Percentiles rank a stretch among this genome's conserved stretches.
Evolutionary conservation across 1,140 invertebrate species (phyloP).

Genomic region (Leptopilina boulardi): DNA sequence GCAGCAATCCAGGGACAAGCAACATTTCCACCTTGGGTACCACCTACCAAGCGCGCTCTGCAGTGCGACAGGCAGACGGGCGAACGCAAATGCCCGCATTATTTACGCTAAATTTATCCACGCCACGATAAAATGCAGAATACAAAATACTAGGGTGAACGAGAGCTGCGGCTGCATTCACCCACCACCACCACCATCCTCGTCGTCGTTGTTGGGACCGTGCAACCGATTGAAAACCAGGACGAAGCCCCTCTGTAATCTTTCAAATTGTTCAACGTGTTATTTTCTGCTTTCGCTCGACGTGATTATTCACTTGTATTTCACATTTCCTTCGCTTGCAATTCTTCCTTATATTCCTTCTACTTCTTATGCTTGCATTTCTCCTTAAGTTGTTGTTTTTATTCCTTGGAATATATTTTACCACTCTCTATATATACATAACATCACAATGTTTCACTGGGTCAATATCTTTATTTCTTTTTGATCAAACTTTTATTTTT

Average conservation of each 20-base stretch:
- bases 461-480: too few species aligned
- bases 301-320: constrained; percentile 1
- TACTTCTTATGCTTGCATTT: not conserved
- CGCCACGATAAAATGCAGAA: constrained; percentile 53
- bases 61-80: constrained; percentile 57
- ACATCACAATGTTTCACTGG: not conserved
- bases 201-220: constrained; percentile 48
- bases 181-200: too few species aligned
- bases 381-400: not conserved
- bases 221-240: constrained; percentile 44
- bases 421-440: not conserved
- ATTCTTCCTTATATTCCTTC: not conserved
- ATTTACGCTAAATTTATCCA: constrained; percentile 64
- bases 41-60: constrained; percentile 48
- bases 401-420: not conserved
- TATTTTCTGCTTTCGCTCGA: constrained; percentile 33
- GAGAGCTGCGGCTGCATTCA: constrained; percentile 30
- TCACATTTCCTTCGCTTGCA: not conserved
- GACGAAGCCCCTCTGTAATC: constrained; percentile 43
- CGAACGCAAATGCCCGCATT: constrained; percentile 60
- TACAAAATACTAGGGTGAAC: constrained; percentile 48
- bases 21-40: constrained; percentile 44
- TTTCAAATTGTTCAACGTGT: constrained; percentile 48
- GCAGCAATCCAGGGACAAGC: constrained; percentile 2
- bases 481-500: too few species aligned